These are phyloP conservation scores for Peromyscus californicus DNA, from an alignment of 2,113 vertebrate genomes.

Conservation along the genomic window DNA sequence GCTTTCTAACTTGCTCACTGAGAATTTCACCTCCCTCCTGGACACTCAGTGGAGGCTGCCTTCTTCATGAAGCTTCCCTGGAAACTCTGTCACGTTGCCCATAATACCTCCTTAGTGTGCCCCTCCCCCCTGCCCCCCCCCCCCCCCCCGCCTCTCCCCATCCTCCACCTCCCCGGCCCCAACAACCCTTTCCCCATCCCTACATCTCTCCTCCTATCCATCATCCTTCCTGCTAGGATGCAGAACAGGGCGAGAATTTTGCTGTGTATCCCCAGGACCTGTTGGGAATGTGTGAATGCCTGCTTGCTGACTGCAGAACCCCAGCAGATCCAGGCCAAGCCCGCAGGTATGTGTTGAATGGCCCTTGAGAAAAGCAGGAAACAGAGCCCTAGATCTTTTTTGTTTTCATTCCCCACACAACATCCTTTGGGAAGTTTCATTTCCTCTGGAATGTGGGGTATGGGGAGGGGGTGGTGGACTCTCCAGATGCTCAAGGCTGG, in stretches of 20 bases:
- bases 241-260: not conserved
- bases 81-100: not conserved
- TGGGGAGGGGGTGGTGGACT: not conserved
- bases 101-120: not conserved
- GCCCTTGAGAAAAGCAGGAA: not conserved
- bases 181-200: not conserved
- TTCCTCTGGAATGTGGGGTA: not conserved
- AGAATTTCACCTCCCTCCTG: not conserved
- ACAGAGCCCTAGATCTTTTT: rapidly evolving
- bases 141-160: too few relatives aligned
- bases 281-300: not conserved
- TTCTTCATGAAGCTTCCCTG: not conserved
- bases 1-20: not conserved
- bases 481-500: not conserved
- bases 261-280: not conserved
- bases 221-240: not conserved
- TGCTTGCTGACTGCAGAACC: not conserved
- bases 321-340: not conserved
- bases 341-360: rapidly evolving
- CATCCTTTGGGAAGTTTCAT: not conserved
- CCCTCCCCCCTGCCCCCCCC: too few relatives aligned
- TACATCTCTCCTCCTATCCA: not conserved
- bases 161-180: too few relatives aligned
- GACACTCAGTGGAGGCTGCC: not conserved
- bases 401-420: rapidly evolving